These are phyloP conservation scores for Goniozus legneri DNA, from an alignment of 1,140 invertebrate genomes.

Conservation along the genomic window DNA sequence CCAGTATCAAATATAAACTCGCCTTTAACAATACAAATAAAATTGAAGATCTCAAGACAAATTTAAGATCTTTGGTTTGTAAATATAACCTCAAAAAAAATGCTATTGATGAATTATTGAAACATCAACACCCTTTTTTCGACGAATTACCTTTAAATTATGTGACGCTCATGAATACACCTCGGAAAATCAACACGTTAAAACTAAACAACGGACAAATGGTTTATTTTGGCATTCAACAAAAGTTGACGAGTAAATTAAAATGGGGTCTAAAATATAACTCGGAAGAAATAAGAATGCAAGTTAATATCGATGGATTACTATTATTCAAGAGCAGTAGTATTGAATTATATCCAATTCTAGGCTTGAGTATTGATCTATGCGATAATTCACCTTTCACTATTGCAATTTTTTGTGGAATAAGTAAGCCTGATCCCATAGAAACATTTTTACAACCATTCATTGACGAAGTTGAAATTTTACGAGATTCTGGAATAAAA, in stretches of 20 bases:
- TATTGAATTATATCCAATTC: neutral
- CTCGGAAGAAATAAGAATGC: neutral
- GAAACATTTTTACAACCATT: conserved; percentile 11
- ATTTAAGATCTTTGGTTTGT: too few species aligned
- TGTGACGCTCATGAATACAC: neutral
- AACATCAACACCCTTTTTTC: too few species aligned
- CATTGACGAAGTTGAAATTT: conserved; percentile 10
- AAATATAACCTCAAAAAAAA: too few species aligned
- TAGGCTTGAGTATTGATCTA: neutral
- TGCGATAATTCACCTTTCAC: neutral
- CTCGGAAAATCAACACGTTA: neutral
- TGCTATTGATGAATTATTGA: too few species aligned
- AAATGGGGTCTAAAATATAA: neutral
- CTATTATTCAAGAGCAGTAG: neutral
- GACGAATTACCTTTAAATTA: neutral
- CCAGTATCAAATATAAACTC: too few species aligned
- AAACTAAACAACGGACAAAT: neutral
- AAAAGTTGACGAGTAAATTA: neutral
- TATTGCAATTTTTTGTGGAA: conserved; percentile 10
- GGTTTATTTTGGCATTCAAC: neutral
- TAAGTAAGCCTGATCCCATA: conserved; percentile 8
- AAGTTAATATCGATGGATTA: neutral
- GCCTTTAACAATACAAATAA: too few species aligned
- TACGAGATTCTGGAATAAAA: conserved; percentile 7
- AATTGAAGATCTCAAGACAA: too few species aligned